Percentiles rank a stretch among this genome's conserved stretches.
phyloP scores from a whole-genome alignment of 2,888 invertebrate species.

The Melanophora roralis region DNA sequence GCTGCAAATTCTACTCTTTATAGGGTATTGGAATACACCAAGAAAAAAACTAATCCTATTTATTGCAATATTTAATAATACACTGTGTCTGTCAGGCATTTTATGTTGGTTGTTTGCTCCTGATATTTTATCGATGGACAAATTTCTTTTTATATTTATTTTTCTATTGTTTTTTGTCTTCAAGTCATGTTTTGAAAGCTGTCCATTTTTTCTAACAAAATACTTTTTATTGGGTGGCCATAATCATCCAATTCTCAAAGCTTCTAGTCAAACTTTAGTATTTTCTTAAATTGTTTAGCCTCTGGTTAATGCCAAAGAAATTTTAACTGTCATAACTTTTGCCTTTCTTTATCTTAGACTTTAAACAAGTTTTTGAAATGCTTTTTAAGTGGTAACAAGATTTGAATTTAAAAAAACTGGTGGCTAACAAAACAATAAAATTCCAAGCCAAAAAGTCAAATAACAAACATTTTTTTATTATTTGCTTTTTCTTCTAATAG shows the following conservation, averaged over 20 bases:
- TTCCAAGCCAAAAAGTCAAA: conserved; percentile 57
- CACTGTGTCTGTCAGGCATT: neutral
- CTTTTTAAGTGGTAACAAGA: conserved; percentile 54
- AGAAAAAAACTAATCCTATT: too few species aligned
- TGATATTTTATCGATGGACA: conserved; percentile 52
- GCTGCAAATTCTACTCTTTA: too few species aligned
- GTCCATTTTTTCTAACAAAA: neutral
- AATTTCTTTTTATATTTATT: conserved; percentile 38
- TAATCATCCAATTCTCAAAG: neutral
- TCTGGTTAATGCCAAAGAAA: conserved; percentile 54
- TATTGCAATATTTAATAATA: too few species aligned
- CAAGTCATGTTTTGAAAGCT: neutral
- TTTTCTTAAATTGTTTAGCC: conserved; percentile 18
- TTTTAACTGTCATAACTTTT: conserved; percentile 63
- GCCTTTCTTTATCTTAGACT: conserved; percentile 29
- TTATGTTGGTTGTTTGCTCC: conserved; percentile 26
- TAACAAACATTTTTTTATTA: conserved; percentile 49
- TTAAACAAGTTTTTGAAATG: conserved; percentile 16
- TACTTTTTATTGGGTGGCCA: neutral
- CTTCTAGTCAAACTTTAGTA: neutral
- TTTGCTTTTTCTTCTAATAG: neutral
- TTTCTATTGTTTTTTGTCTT: neutral
- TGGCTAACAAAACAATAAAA: conserved; percentile 61
- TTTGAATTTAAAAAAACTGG: conserved; percentile 6
- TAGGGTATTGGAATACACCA: too few species aligned